Percentiles rank a stretch among this genome's conserved stretches.
phyloP scores from a whole-genome alignment of 2,113 vertebrate genomes.

The Oreotrochilus melanogaster region DNA sequence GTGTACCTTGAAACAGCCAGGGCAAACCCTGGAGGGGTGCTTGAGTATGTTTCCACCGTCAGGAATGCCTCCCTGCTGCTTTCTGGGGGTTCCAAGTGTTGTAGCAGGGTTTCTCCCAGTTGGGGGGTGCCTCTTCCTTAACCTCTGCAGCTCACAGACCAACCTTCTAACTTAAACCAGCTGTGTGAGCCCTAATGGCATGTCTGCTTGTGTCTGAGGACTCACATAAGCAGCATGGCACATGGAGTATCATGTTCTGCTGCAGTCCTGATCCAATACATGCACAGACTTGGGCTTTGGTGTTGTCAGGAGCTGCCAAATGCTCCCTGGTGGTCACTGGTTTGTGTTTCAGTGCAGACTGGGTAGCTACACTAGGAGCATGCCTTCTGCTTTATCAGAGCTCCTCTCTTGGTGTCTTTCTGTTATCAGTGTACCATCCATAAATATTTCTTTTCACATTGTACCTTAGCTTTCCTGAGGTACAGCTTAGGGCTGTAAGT shows the following conservation, averaged over 20 bases:
- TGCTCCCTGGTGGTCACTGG: background rate
- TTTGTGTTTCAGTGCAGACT: background rate
- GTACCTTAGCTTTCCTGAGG: background rate
- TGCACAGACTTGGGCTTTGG: background rate
- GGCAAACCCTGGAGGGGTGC: background rate
- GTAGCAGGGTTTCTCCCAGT: background rate
- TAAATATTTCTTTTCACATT: background rate
- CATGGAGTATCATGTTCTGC: background rate
- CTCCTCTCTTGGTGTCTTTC: background rate
- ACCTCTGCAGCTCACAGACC: background rate
- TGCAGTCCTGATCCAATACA: background rate
- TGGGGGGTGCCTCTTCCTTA: background rate
- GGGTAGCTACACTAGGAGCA: background rate
- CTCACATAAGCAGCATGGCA: background rate
- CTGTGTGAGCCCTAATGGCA: background rate
- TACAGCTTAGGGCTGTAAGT: background rate
- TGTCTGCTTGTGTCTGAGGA: background rate
- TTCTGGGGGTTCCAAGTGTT: background rate
- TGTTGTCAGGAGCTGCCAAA: background rate
- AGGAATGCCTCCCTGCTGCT: background rate
- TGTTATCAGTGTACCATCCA: background rate
- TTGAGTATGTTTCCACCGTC: fast-evolving
- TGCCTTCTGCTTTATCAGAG: background rate
- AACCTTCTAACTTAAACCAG: background rate
- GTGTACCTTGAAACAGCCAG: background rate